phyloP scores from a whole-genome alignment of 2,888 invertebrate species.

The Philereme vetulata region DNA sequence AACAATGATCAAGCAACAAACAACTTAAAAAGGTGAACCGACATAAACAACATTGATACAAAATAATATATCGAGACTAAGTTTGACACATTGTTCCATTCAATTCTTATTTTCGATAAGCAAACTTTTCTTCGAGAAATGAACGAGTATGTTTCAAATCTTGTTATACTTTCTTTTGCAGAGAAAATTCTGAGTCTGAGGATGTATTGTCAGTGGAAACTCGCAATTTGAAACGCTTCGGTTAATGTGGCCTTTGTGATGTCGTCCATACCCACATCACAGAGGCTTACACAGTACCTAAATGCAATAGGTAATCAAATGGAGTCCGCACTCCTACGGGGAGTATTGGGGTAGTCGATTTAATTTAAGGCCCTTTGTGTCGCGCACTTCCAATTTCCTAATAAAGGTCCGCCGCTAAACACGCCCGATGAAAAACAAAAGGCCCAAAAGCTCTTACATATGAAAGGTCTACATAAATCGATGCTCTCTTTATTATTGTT shows the following conservation, averaged over 20 bases:
- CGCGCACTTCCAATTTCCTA: slow-evolving; percentile 71
- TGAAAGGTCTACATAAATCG: slow-evolving; percentile 60
- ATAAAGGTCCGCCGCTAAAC: slow-evolving; percentile 66
- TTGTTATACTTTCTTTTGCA: slow-evolving; percentile 25
- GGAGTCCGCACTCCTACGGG: slow-evolving; percentile 54
- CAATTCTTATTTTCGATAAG: slow-evolving; percentile 46
- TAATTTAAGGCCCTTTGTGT: slow-evolving; percentile 76
- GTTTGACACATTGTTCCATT: slow-evolving; percentile 45
- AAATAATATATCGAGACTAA: slow-evolving; percentile 53
- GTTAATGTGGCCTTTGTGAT: slow-evolving; percentile 44
- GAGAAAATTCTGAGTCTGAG: slow-evolving; percentile 13
- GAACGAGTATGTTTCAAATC: slow-evolving; percentile 43
- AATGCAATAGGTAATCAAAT: slow-evolving; percentile 47
- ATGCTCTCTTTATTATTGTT: slow-evolving; percentile 62
- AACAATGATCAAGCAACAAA: slow-evolving; percentile 21
- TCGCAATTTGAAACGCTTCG: slow-evolving; percentile 29
- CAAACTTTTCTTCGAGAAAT: slow-evolving; percentile 46
- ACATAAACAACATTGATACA: slow-evolving; percentile 41
- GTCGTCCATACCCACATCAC: slow-evolving; percentile 17
- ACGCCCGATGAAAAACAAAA: slow-evolving; percentile 64
- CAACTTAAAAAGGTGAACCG: slow-evolving; percentile 27
- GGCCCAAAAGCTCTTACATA: slow-evolving; percentile 54
- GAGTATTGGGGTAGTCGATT: slow-evolving; percentile 73
- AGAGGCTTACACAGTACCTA: slow-evolving; percentile 21
- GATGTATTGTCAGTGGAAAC: slow-evolving; percentile 26